These are phyloP conservation scores for Chymomyza procnemis DNA, from an alignment of 2,888 invertebrate genomes.

Conservation along the genomic window DNA sequence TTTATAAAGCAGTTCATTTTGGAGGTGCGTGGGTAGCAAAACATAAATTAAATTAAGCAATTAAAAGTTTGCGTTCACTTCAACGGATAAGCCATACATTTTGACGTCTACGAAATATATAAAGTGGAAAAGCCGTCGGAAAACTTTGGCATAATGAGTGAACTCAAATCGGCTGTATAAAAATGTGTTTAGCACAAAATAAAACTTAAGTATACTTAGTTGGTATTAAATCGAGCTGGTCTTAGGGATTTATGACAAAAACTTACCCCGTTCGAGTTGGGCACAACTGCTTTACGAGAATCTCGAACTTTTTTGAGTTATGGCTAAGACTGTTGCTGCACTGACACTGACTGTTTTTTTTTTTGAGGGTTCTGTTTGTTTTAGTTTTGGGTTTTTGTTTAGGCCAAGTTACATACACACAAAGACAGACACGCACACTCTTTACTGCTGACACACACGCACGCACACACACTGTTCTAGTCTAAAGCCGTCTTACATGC, in stretches of 20 bases:
- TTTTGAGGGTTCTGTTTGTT: not conserved
- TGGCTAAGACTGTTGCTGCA: too few relatives aligned
- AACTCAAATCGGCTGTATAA: not conserved
- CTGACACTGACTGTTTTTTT: not conserved
- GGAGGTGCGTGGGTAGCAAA: slow-evolving; percentile 7
- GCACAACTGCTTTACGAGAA: not conserved
- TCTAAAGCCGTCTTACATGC: slow-evolving; percentile 6
- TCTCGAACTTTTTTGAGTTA: not conserved
- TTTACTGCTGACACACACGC: not conserved
- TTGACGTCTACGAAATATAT: not conserved
- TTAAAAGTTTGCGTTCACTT: slow-evolving; percentile 31
- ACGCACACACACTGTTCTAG: not conserved
- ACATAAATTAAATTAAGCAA: slow-evolving; percentile 44
- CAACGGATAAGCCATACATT: not conserved
- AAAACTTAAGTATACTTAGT: slow-evolving; percentile 14
- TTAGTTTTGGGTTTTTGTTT: not conserved
- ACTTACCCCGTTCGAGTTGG: slow-evolving; percentile 42
- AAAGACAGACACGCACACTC: too few relatives aligned
- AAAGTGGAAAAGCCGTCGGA: slow-evolving; percentile 19
- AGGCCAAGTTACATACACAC: slow-evolving; percentile 12
- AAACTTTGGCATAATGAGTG: not conserved
- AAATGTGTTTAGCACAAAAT: slow-evolving; percentile 11
- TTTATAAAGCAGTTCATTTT: not conserved
- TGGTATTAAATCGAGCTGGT: not conserved
- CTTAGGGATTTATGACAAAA: slow-evolving; percentile 3